Percentiles rank a stretch among this genome's conserved stretches.
These are phyloP conservation scores for Drosophila hydei DNA, from an alignment of 1,140 invertebrate species.

Conservation along the genomic window DNA sequence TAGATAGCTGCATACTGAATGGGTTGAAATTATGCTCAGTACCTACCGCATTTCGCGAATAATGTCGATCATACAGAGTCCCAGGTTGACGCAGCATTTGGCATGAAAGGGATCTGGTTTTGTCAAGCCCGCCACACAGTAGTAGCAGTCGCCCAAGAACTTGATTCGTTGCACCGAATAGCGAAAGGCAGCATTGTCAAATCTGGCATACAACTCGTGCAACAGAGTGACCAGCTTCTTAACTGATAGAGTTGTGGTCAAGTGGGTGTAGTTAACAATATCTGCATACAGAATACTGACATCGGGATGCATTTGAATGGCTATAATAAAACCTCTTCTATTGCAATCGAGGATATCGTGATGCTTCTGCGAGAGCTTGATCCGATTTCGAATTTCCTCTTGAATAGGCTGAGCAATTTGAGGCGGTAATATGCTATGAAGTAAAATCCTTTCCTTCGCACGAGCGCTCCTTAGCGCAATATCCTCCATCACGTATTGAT, in stretches of 20 bases:
- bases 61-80: slow-evolving; percentile 94
- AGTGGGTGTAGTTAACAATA: slow-evolving; percentile 96
- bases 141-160: slow-evolving; percentile 96
- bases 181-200: slow-evolving; percentile 93
- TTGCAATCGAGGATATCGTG: not conserved
- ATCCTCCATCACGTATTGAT: slow-evolving; percentile 93
- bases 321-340: slow-evolving; percentile 88
- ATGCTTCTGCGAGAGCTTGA: slow-evolving; percentile 83
- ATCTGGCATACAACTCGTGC: slow-evolving; percentile 96
- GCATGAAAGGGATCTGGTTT: slow-evolving; percentile 90
- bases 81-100: slow-evolving; percentile 93
- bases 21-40: not conserved
- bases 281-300: slow-evolving; percentile 98
- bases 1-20: too few species aligned
- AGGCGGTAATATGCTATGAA: slow-evolving; percentile 93
- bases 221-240: slow-evolving; percentile 93
- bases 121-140: slow-evolving; percentile 94
- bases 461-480: slow-evolving; percentile 91
- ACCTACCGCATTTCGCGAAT: slow-evolving; percentile 89
- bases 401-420: slow-evolving; percentile 92
- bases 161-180: slow-evolving; percentile 92
- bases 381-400: slow-evolving; percentile 89
- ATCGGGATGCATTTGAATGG: slow-evolving; percentile 93
- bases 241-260: slow-evolving; percentile 92
- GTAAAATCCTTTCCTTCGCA: slow-evolving; percentile 92